Base-by-base conservation (phyloP, 1,140 invertebrate species). In the Formica selysi region DNA sequence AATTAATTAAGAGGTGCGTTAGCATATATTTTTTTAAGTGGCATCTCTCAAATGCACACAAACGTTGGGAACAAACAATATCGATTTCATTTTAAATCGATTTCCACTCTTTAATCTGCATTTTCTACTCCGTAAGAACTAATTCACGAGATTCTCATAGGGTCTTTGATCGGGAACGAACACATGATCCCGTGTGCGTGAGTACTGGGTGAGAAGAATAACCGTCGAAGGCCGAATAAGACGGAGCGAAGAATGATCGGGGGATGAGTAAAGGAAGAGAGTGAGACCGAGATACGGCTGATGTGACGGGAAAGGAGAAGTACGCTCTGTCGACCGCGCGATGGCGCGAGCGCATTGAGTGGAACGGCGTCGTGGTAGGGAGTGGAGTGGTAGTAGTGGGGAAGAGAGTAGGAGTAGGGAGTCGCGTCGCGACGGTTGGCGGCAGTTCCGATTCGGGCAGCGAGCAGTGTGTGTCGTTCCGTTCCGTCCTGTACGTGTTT, bases 401-500 rank as follows among this genome's bases (percentile, higher is more conserved):
- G 16, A 3, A n/a, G 41, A 1, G 44, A 22, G 19, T 11, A 3
- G 44, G 10, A 16, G 10, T 44, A 73, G 76, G 68, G 78, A 76
- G 86, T 81, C 57, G 44, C 61, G 48, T 71, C 68, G 61, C 74
- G 38, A 73, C 80, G 26, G 64, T 65, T 76, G 54, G 76, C 85
- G 87, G 86, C 93, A 94, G 93, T 94, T 93, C 93, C 93, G 92
- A 91, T 87, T 90, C 89, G 91, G 92, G 67, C 86, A 92, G 87
- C 90, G 90, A 89, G 86, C 65, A 89, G 79, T 83, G 89, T 83
- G 91, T 68, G 88, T 89, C 85, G 86, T 89, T 64, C 87, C 86
- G 80, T 78, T 91, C 73, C 89, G 89, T 86, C 67, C 73, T 78
- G 26, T 86, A 64, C 79, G 83, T 65, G 83, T 32, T 54, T 71